These are phyloP conservation scores for Spea multiplicata DNA, from an alignment of 2,113 vertebrate species.

Conservation along the genomic window DNA sequence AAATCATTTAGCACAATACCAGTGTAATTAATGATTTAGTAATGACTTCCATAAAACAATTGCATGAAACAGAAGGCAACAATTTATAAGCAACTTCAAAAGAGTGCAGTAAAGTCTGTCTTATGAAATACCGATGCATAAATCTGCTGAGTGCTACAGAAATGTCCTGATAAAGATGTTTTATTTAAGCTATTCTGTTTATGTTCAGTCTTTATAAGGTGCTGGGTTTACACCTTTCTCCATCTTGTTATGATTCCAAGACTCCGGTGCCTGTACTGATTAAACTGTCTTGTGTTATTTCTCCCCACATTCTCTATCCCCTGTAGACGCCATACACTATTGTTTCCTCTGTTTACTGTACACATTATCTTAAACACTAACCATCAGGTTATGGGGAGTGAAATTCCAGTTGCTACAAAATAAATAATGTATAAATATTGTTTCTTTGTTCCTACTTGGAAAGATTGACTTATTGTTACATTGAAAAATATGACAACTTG, in stretches of 20 bases:
- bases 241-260: conserved; percentile 22
- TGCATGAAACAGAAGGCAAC: conserved; percentile 19
- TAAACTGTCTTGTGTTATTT: conserved; percentile 18
- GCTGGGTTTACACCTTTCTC: conserved; percentile 10
- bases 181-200: conserved; percentile 22
- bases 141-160: conserved; percentile 21
- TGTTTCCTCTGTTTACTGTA: conserved; percentile 30
- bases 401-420: too few species aligned
- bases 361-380: not conserved
- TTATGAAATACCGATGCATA: not conserved
- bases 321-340: not conserved
- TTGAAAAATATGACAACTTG: too few species aligned
- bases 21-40: not conserved
- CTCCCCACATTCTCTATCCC: conserved; percentile 21
- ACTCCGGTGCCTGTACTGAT: conserved; percentile 15
- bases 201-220: conserved; percentile 31
- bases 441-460: too few species aligned
- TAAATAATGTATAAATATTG: too few species aligned
- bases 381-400: not conserved
- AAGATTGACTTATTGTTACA: too few species aligned
- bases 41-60: conserved; percentile 27
- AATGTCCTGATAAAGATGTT: conserved; percentile 10
- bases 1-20: not conserved
- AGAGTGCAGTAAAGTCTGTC: not conserved
- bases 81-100: conserved; percentile 33